phyloP scores from a whole-genome alignment of 2,113 vertebrate genomes.

The Strigops habroptila region DNA sequence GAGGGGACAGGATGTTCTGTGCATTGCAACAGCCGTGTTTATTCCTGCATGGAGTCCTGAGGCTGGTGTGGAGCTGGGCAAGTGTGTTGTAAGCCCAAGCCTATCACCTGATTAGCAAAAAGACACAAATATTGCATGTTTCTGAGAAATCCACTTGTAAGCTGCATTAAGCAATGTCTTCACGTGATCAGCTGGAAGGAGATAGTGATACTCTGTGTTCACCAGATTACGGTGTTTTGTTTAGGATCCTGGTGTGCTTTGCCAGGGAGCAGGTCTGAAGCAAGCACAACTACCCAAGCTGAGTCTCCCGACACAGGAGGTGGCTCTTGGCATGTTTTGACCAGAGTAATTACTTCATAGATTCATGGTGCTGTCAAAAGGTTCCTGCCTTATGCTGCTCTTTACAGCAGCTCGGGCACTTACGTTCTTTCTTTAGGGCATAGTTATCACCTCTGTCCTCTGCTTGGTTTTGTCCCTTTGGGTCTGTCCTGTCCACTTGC shows the following conservation, averaged over 20 bases:
- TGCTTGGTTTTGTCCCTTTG: not conserved
- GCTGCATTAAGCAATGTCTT: slow-evolving; percentile 50
- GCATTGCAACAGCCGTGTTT: slow-evolving; percentile 45
- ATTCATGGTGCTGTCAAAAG: not conserved
- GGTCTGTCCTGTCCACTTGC: not conserved
- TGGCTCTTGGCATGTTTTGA: not conserved
- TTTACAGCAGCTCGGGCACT: not conserved
- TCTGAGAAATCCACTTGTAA: slow-evolving; percentile 14
- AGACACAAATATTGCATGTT: slow-evolving; percentile 41
- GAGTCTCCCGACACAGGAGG: not conserved
- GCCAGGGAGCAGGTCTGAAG: not conserved
- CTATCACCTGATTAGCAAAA: slow-evolving; percentile 17
- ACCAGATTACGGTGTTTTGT: slow-evolving; percentile 50
- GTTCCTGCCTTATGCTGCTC: not conserved
- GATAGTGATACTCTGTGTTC: slow-evolving; percentile 49
- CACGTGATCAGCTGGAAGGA: slow-evolving; percentile 54
- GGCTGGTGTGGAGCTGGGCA: slow-evolving; percentile 41
- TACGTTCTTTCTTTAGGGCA: not conserved
- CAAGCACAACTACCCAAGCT: not conserved
- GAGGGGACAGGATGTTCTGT: slow-evolving; percentile 57
- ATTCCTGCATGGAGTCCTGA: slow-evolving; percentile 53
- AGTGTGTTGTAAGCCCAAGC: slow-evolving; percentile 55
- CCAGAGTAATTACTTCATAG: not conserved
- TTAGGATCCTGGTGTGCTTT: slow-evolving; percentile 56
- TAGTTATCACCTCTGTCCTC: not conserved